phyloP scores from a whole-genome alignment of 2,797 vertebrate genomes.

The Neosilurus mollespiculum region DNA sequence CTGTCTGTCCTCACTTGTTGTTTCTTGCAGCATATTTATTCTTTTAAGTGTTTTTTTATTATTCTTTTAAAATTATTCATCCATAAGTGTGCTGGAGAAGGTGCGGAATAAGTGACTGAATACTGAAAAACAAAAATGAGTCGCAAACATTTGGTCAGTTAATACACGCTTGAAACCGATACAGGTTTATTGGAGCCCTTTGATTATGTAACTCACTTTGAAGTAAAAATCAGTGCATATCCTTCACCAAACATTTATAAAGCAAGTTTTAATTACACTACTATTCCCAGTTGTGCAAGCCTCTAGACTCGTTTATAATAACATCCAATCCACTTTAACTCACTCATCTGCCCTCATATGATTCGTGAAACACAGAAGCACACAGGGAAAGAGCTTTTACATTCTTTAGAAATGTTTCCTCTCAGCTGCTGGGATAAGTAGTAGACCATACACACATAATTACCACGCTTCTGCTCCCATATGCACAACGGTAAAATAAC shows the following conservation, averaged over 20 bases:
- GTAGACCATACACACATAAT: slow-evolving; percentile 1
- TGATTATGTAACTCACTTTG: not conserved
- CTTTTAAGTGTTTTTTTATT: not conserved
- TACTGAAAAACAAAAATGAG: not conserved
- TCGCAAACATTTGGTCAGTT: slow-evolving; percentile 10
- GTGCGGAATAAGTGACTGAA: not conserved
- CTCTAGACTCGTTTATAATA: slow-evolving; percentile 32
- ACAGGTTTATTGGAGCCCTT: slow-evolving; percentile 22
- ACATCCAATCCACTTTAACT: slow-evolving; percentile 25
- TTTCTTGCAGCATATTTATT: not conserved
- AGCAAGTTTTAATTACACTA: slow-evolving; percentile 34
- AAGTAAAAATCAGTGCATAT: slow-evolving; percentile 12
- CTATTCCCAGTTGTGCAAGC: slow-evolving; percentile 17
- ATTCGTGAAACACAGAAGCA: slow-evolving; percentile 16
- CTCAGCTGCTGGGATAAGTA: not conserved
- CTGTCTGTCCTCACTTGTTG: not conserved
- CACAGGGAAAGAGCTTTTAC: slow-evolving; percentile 1
- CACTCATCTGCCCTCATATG: slow-evolving; percentile 15
- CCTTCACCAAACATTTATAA: slow-evolving; percentile 32
- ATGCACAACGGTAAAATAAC: not conserved
- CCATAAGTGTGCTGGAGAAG: not conserved
- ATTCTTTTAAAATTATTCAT: not conserved
- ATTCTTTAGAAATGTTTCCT: not conserved
- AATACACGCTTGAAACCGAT: slow-evolving; percentile 8
- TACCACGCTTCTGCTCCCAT: not conserved